Conservation (phyloP, 2,797 vertebrate species). For the Parambassis ranga region DNA sequence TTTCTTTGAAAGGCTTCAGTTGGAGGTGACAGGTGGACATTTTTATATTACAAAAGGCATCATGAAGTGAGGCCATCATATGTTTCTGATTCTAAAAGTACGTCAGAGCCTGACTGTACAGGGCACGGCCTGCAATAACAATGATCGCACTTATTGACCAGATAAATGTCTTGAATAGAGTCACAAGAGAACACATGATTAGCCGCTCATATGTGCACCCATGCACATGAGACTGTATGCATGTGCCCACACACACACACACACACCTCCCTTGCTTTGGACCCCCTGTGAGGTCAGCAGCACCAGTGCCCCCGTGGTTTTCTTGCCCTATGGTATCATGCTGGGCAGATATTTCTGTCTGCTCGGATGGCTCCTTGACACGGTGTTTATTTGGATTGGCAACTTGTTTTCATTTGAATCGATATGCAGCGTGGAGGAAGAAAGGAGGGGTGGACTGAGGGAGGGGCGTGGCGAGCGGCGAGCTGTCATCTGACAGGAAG, state of each 20-base stretch:
- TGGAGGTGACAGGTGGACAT: too few species aligned
- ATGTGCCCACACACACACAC: constrained; percentile 51
- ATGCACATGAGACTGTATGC: constrained; percentile 55
- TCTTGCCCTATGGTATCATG: constrained; percentile 75
- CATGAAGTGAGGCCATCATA: too few species aligned
- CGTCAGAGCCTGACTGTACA: constrained; percentile 34
- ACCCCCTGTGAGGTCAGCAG: constrained; percentile 72
- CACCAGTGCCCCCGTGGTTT: constrained; percentile 68
- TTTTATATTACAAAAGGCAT: too few species aligned
- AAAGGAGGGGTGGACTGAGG: constrained; percentile 42
- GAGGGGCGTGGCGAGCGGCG: constrained; percentile 39
- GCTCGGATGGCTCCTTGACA: constrained; percentile 83
- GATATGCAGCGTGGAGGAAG: constrained; percentile 61
- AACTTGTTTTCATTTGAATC: constrained; percentile 85
- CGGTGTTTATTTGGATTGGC: constrained; percentile 87
- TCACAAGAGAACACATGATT: constrained; percentile 69
- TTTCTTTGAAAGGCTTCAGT: too few species aligned
- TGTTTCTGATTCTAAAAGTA: too few species aligned
- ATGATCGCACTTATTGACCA: constrained; percentile 64
- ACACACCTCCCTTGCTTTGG: constrained; percentile 42
- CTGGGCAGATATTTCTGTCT: constrained; percentile 83
- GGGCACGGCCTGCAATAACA: constrained; percentile 48
- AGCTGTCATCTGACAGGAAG: constrained; percentile 52
- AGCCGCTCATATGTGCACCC: constrained; percentile 64
- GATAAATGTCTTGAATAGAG: constrained; percentile 72